Percentiles rank a stretch among this genome's conserved stretches.
phyloP scores from a whole-genome alignment of 2,797 vertebrate species.

The Sarcoramphus papa region DNA sequence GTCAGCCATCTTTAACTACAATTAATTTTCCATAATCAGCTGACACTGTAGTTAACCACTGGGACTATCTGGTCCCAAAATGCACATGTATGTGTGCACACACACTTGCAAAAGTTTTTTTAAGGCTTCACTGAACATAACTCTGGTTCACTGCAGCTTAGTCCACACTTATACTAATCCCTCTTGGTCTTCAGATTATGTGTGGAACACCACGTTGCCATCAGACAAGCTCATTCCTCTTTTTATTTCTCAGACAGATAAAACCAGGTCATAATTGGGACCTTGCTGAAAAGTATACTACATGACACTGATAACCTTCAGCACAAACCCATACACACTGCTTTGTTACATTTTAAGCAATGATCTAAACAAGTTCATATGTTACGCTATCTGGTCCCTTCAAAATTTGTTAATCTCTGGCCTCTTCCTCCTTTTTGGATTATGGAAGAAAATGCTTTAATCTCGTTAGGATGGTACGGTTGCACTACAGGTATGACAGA shows the following conservation, averaged over 20 bases:
- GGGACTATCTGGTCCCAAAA: neutral
- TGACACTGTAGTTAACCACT: neutral
- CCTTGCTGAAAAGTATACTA: neutral
- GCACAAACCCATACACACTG: neutral
- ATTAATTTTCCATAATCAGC: neutral
- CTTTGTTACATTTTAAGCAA: neutral
- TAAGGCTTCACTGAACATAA: neutral
- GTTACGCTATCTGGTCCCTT: neutral
- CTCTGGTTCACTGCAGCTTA: neutral
- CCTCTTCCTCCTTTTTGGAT: neutral
- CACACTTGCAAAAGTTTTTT: neutral
- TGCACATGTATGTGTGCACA: neutral
- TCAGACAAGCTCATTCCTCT: neutral
- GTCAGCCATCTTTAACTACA: neutral
- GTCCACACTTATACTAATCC: neutral
- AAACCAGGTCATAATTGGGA: neutral
- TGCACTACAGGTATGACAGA: neutral
- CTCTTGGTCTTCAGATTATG: neutral
- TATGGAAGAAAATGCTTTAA: neutral
- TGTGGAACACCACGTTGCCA: neutral
- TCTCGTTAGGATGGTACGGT: neutral
- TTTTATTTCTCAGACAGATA: neutral
- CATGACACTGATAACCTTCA: neutral
- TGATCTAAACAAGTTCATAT: neutral
- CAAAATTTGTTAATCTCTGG: neutral